phyloP scores from a whole-genome alignment of 1,140 invertebrate genomes.

The Adoxophyes honmai region DNA sequence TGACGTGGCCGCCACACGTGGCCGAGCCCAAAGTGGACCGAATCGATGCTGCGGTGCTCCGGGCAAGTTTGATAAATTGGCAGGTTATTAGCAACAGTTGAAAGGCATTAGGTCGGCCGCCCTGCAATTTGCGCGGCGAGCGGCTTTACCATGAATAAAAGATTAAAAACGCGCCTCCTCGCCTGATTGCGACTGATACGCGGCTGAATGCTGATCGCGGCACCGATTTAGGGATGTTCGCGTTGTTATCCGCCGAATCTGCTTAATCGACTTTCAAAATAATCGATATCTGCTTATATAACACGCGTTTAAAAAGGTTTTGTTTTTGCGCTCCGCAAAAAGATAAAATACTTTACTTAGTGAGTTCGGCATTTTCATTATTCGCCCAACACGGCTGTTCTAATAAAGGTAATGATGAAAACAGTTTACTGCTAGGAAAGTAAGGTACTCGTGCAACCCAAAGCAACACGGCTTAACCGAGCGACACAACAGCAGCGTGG shows the following conservation, averaged over 20 bases:
- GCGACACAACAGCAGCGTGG: neutral
- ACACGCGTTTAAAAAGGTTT: too few relatives aligned
- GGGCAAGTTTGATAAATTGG: slow-evolving; percentile 72
- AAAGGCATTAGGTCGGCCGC: slow-evolving; percentile 71
- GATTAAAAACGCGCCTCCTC: slow-evolving; percentile 60
- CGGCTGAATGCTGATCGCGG: slow-evolving; percentile 39
- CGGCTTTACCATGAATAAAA: slow-evolving; percentile 67
- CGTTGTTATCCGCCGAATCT: slow-evolving; percentile 43
- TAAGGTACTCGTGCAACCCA: neutral
- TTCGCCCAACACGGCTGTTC: too few relatives aligned
- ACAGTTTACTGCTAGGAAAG: neutral
- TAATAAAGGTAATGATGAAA: neutral
- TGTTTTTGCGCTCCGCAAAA: too few relatives aligned
- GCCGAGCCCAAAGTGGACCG: slow-evolving; percentile 27
- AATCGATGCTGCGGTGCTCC: slow-evolving; percentile 34
- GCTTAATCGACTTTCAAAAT: slow-evolving; percentile 40
- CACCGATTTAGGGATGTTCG: slow-evolving; percentile 40
- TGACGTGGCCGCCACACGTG: slow-evolving; percentile 16
- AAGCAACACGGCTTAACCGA: neutral
- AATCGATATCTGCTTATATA: slow-evolving; percentile 13
- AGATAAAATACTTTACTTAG: too few relatives aligned
- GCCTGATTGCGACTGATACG: slow-evolving; percentile 58
- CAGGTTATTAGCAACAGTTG: slow-evolving; percentile 75
- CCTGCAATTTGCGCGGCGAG: slow-evolving; percentile 65
- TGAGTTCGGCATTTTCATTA: too few relatives aligned